Evolutionary conservation across 2,888 invertebrate species (phyloP), one percentile per base, ranked within the genome.

Genomic region (Coelogynopora nodosa): DNA sequence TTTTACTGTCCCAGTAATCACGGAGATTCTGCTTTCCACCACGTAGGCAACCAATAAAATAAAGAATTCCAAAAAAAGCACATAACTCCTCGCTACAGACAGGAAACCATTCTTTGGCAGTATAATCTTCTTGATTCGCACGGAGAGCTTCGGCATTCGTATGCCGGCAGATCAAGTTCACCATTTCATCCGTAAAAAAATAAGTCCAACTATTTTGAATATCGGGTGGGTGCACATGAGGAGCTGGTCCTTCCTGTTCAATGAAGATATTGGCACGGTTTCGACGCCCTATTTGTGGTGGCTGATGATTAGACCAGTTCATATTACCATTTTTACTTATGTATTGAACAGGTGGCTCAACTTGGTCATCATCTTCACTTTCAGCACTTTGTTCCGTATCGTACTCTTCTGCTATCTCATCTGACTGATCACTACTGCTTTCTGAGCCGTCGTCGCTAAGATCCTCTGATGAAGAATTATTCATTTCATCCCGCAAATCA

Each of bases 321-420:
- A 74, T 74, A 74, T 74, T 23, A 74, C 74, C 74, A 74, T 74
- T 74, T 23, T 74, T 74, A 74, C 10, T 23, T 23, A 74, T 74
- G 74, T 74, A 74, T 74, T 5, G 5, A 23, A 74, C 23, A 74
- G 10, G 10, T 74, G 74, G 74, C 10, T 5, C 10, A 74, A 74
- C 74, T 74, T 74, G 10, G 74, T 74, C 74, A 23, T 5, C 74
- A 74, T 74, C 74, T 23, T 74, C 74, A 74, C 23, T 23, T 74
- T 74, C 74, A 74, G 74, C 74, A 74, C 74, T 74, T 49, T 49
- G 49, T 49, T 49, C 49, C 18, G 49, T 49, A 74, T 74, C 74
- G 23, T 74, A 74, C 23, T 74, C 74, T 5, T 5, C 5, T 13
- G 23, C 23, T 5, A 74, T 23, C 23, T 74, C 74, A 74, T 74